Evolutionary conservation across 2,113 vertebrate genomes (phyloP).

Genomic region (Osmerus eperlanus): DNA sequence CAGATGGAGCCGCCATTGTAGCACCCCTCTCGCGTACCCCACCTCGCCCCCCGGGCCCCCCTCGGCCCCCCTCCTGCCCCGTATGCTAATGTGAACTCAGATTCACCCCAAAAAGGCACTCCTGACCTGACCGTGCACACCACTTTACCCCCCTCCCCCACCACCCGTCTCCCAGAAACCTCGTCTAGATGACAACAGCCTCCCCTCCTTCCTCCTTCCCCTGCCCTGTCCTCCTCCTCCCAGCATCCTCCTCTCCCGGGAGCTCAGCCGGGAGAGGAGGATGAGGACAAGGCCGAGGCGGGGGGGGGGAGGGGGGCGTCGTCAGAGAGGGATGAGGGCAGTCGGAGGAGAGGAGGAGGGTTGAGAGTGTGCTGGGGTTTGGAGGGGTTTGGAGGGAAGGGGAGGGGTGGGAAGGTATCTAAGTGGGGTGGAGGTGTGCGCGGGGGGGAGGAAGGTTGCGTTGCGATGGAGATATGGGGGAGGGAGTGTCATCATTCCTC

Average conservation of each 20-base stretch:
- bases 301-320: not conserved
- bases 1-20: constrained; percentile 88
- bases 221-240: not conserved
- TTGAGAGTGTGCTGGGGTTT: not conserved
- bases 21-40: constrained; percentile 28
- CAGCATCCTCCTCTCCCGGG: not conserved
- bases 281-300: not conserved
- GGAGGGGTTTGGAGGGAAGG: not conserved
- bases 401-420: too few relatives aligned
- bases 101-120: constrained; percentile 84
- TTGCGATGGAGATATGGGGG: not conserved
- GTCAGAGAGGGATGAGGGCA: not conserved
- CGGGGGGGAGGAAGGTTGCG: not conserved
- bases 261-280: not conserved
- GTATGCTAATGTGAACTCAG: constrained; percentile 98
- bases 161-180: constrained; percentile 2
- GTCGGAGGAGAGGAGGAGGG: not conserved
- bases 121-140: constrained; percentile 87
- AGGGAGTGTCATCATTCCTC: constrained; percentile 40
- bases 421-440: not conserved
- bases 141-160: constrained; percentile 65
- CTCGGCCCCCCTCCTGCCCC: constrained; percentile 65
- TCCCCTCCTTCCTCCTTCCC: constrained; percentile 1
- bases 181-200: constrained; percentile 72
- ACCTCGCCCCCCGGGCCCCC: not conserved